Base-by-base conservation (phyloP, 2,797 vertebrate species). In the Spheniscus humboldti region DNA sequence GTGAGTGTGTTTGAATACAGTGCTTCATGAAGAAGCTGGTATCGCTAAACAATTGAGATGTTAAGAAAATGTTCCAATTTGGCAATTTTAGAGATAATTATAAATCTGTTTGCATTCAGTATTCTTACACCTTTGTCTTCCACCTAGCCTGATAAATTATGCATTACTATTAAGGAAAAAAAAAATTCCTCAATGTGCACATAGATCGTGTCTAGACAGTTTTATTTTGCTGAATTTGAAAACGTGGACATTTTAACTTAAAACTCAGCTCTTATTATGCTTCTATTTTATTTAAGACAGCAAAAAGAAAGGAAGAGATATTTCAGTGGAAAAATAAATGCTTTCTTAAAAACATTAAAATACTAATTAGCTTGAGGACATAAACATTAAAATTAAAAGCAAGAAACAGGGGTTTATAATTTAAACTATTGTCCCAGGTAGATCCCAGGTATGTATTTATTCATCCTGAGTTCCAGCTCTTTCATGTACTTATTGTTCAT, bases 211-310 rank as follows among this genome's bases (percentile, higher is more conserved):
- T 96, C 78, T 93, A 84, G 71, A 81, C 35, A 50, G 56, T 69
- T 92, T 86, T 82, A 52, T 89, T 96, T 41, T 85, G 13, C 52
- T 67, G 48, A 53, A 62, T 94, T 94, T 85, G 74, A 78, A 95
- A 92, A 79, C 0, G 0, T 68, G 56, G 31, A 48, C 25, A 56
- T 86, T 94, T 84, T 79, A 53, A 69, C 52, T 69, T 88, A 76
- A 72, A 86, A 63, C 73, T 85, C 31, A 43, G 28, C 4, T 85
- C 31, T 59, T 77, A 35, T 9, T 86, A 31, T 67, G 33, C 39
- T 60, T 88, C 18, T 59, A 1, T 83, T 91, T 91, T 52, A 69
- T 85, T 72, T 84, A 85, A 78, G 18, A 10, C 19, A 76, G 18
- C 86, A 75, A 79, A 75, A 59, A 75, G 39, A 80, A 59, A 80